phyloP scores from a whole-genome alignment of 2,113 vertebrate genomes.

The Pluvianellus socialis region DNA sequence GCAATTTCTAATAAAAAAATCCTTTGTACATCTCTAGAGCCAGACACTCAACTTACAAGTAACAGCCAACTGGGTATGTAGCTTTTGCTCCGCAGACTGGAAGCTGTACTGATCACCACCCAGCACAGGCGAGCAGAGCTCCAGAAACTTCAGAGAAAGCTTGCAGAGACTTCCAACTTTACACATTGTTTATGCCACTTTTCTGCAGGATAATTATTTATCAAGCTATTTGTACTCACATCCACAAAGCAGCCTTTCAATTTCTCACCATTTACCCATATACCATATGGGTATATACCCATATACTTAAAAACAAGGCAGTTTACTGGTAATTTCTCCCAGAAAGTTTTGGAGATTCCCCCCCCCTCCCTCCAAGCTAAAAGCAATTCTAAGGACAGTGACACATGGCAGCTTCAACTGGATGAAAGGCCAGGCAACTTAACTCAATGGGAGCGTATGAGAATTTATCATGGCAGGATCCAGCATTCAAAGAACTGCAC shows the following conservation, averaged over 20 bases:
- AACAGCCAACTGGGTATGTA: not conserved
- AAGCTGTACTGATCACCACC: not conserved
- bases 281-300: not conserved
- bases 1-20: not conserved
- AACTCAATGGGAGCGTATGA: not conserved
- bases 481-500: not conserved
- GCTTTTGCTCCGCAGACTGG: not conserved
- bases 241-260: not conserved
- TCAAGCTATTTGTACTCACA: not conserved
- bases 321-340: not conserved
- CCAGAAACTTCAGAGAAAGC: not conserved
- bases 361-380: not conserved
- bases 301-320: not conserved
- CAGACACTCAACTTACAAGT: not conserved
- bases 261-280: not conserved
- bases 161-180: not conserved
- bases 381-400: not conserved
- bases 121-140: not conserved
- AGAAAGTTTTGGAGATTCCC: not conserved
- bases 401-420: not conserved
- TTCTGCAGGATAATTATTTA: not conserved
- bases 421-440: not conserved
- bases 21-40: not conserved
- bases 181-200: not conserved
- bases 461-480: not conserved